Conservation (phyloP, 2,888 invertebrate genomes). For the Acanthoscelides obtectus region DNA sequence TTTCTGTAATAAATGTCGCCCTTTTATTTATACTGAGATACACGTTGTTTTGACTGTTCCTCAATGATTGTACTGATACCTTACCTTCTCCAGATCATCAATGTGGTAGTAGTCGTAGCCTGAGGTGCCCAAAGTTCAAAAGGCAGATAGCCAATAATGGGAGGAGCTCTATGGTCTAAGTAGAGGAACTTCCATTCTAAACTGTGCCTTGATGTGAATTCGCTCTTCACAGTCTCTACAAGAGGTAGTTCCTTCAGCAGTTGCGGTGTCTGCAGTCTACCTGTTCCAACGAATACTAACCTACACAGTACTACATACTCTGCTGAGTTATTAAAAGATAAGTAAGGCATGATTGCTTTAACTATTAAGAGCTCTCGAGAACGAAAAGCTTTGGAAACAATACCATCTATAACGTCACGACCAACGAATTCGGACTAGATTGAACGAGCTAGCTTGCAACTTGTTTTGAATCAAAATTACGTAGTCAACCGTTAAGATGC, state of each 20-base stretch:
- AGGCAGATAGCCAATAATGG: conserved; percentile 64
- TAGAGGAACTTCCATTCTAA: conserved; percentile 95
- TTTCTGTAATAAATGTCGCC: no score
- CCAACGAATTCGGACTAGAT: no score
- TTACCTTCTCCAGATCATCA: conserved; percentile 76
- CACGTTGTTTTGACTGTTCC: no score
- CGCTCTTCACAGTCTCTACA: conserved; percentile 67
- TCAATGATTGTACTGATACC: no score
- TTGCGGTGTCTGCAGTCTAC: conserved; percentile 75
- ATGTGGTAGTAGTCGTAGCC: conserved; percentile 96
- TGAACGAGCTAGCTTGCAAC: no score
- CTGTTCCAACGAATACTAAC: conserved; percentile 77
- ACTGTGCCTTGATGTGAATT: conserved; percentile 90
- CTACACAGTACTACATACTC: conserved; percentile 38
- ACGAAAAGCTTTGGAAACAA: no score
- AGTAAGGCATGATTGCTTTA: not conserved
- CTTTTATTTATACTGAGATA: no score
- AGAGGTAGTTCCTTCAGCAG: conserved; percentile 81
- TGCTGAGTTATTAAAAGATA: not conserved
- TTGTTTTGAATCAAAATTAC: no score
- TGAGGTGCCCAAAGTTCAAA: conserved; percentile 93
- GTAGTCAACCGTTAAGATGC: no score
- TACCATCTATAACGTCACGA: no score
- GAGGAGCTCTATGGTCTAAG: conserved; percentile 63
- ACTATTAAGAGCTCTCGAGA: no score